Conservation (phyloP, 2,797 vertebrate species). For the Sebastes goodei region DNA sequence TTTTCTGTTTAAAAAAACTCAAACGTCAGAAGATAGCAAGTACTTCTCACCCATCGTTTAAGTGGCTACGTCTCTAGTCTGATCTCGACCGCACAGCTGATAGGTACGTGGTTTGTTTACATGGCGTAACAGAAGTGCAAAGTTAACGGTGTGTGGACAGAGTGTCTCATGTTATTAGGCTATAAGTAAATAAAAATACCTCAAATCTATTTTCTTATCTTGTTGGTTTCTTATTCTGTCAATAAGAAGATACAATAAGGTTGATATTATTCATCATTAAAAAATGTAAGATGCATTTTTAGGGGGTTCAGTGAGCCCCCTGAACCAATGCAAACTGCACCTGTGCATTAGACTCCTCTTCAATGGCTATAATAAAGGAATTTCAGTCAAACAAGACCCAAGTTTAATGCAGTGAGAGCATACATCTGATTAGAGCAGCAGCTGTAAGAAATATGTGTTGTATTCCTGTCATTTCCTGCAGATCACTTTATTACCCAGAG, state of each 20-base stretch:
- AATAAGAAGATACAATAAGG: not conserved
- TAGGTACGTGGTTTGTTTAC: not conserved
- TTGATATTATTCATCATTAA: not conserved
- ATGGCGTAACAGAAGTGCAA: not conserved
- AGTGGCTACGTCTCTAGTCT: not conserved
- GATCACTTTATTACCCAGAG: slow-evolving; percentile 69
- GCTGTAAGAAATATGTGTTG: slow-evolving; percentile 58
- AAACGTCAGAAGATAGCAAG: not conserved
- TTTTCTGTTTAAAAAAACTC: not conserved
- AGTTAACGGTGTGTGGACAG: not conserved
- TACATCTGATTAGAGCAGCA: slow-evolving; percentile 61
- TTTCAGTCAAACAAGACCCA: slow-evolving; percentile 37
- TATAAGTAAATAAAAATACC: not conserved
- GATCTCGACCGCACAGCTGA: not conserved
- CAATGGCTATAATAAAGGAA: not conserved
- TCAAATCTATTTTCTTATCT: not conserved
- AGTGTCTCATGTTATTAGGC: not conserved
- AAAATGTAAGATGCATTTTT: not conserved
- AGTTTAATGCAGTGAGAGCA: slow-evolving; percentile 41
- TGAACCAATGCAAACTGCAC: not conserved
- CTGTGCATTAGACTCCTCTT: slow-evolving; percentile 8
- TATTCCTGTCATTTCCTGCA: slow-evolving; percentile 60
- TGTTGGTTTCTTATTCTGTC: not conserved
- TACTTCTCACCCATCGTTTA: not conserved
- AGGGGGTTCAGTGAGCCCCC: not conserved